Evolutionary conservation across 2,797 vertebrate species (phyloP).

Genomic region (Rhodeus uyekii): DNA sequence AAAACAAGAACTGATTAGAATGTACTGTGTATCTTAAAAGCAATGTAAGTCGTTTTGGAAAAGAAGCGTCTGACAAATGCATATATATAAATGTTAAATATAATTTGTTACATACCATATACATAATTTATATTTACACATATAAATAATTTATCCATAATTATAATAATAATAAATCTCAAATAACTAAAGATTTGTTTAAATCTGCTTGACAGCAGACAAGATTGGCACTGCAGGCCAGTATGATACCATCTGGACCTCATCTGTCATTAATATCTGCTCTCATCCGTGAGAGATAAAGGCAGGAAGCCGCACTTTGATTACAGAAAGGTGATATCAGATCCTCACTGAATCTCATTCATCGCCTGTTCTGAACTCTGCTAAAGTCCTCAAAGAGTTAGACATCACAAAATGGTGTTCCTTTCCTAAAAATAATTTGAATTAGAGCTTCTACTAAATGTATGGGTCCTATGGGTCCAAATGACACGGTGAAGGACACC

Average conservation of each 20-base stretch:
- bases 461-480: conserved; percentile 35
- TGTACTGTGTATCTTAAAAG: no score
- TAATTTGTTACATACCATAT: no score
- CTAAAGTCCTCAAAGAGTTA: not conserved
- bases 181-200: not conserved
- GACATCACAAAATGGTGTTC: not conserved
- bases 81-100: no score
- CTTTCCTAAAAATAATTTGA: not conserved
- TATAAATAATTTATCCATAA: not conserved
- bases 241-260: conserved; percentile 3
- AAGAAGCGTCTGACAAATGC: no score
- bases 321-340: not conserved
- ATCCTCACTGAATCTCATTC: not conserved
- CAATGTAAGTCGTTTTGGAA: no score
- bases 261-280: conserved; percentile 2
- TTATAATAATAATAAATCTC: not conserved
- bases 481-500: not conserved
- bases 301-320: not conserved
- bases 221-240: not conserved
- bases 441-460: not conserved
- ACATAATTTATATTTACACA: no score
- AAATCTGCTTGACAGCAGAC: not conserved
- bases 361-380: not conserved
- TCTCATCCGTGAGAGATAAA: not conserved
- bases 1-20: no score